phyloP scores from a whole-genome alignment of 1,140 invertebrate species.

The Trachymyrmex cornetzi region DNA sequence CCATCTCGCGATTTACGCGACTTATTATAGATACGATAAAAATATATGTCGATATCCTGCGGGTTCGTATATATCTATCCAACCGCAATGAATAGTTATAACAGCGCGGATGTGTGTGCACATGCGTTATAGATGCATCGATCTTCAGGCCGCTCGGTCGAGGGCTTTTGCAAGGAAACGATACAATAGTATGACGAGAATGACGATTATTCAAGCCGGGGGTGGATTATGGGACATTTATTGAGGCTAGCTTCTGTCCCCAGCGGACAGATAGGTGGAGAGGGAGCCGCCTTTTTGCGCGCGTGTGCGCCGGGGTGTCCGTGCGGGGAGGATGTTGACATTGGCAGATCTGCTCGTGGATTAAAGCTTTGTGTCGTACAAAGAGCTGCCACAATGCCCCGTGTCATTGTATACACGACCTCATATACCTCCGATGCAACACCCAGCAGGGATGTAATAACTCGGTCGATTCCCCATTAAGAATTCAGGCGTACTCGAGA shows the following conservation, averaged over 20 bases:
- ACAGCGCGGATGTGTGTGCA: slow-evolving; percentile 54
- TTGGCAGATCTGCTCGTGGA: slow-evolving; percentile 84
- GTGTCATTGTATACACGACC: slow-evolving; percentile 76
- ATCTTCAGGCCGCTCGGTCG: slow-evolving; percentile 67
- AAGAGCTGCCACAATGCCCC: slow-evolving; percentile 80
- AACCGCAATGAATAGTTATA: slow-evolving; percentile 72
- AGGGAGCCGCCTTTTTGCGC: slow-evolving; percentile 3
- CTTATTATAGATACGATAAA: slow-evolving; percentile 12
- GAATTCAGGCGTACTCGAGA: slow-evolving; percentile 71
- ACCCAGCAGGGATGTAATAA: slow-evolving; percentile 76
- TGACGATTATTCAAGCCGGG: slow-evolving; percentile 82
- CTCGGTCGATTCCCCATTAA: slow-evolving; percentile 79
- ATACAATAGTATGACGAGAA: slow-evolving; percentile 78
- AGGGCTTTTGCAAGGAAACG: slow-evolving; percentile 75
- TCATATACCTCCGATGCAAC: slow-evolving; percentile 74
- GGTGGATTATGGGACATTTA: slow-evolving; percentile 82
- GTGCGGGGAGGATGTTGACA: slow-evolving; percentile 82
- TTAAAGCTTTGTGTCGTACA: slow-evolving; percentile 84
- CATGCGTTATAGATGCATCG: slow-evolving; percentile 59
- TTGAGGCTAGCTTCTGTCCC: slow-evolving; percentile 74
- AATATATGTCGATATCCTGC: not conserved
- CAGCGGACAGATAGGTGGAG: slow-evolving; percentile 50
- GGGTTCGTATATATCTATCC: not conserved
- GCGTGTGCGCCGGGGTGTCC: slow-evolving; percentile 24
- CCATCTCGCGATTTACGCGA: not conserved